Evolutionary conservation across 2,888 invertebrate species (phyloP).

Genomic region (Ectemnius cavifrons): DNA sequence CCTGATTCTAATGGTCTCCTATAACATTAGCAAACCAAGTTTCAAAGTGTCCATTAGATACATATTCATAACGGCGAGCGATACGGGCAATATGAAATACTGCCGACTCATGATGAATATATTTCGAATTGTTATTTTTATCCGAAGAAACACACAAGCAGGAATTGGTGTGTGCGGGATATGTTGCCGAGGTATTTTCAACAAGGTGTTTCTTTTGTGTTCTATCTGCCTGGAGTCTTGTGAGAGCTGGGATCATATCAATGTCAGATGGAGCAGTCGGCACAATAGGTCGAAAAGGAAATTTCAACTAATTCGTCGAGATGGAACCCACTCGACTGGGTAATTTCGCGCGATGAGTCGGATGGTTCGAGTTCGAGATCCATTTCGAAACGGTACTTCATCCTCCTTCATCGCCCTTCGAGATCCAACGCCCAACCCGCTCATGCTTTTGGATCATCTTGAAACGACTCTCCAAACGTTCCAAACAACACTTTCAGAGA

Average conservation of each 20-base stretch:
- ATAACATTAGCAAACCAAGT: too few species aligned
- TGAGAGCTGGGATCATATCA: conserved; percentile 59
- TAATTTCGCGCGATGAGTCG: conserved; percentile 71
- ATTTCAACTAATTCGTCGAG: conserved; percentile 67
- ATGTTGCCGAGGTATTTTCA: conserved; percentile 14
- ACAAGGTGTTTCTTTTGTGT: conserved; percentile 30
- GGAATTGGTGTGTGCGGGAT: conserved; percentile 11
- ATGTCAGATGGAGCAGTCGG: conserved; percentile 62
- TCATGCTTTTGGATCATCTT: conserved; percentile 1
- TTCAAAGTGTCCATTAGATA: not conserved
- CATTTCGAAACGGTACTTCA: conserved; percentile 49
- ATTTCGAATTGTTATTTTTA: conserved; percentile 45
- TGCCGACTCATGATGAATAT: conserved; percentile 33
- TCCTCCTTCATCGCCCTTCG: conserved; percentile 34
- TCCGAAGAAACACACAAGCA: conserved; percentile 38
- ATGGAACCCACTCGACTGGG: conserved; percentile 62
- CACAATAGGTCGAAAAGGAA: conserved; percentile 64
- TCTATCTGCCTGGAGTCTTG: conserved; percentile 7
- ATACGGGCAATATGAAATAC: conserved; percentile 15
- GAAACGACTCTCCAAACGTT: conserved; percentile 43
- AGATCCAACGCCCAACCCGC: not conserved
- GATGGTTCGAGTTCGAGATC: conserved; percentile 41
- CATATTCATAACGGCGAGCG: not conserved
- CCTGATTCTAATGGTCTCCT: too few species aligned
- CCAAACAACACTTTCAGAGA: conserved; percentile 55